Evolutionary conservation across 2,888 invertebrate genomes (phyloP), one percentile per base, ranked within the genome.

Genomic region (Temnothorax unifasciatus): DNA sequence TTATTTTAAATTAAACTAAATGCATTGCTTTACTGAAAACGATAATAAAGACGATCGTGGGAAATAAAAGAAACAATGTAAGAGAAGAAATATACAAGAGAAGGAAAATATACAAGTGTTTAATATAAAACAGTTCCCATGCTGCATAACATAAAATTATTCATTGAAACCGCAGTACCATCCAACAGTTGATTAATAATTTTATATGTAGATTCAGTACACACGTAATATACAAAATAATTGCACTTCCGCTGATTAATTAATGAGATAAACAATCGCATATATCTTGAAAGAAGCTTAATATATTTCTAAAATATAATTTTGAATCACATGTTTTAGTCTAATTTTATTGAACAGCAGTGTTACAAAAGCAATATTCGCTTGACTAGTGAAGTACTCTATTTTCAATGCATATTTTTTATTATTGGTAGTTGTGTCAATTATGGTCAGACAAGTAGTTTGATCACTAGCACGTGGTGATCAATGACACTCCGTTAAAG

Each of bases 221-320:
- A 71, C 8, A 21, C 21, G 15, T 21, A 66, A 21, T 25, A 25
- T 18, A 50, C 5, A 61, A 61, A 75, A 34, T 47, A 75, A 75
- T 61, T 61, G 9, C n/a, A 29, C 15, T 61, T 61, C n/a, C 8
- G 4, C 4, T 15, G 3, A 34, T 75, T 34, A 15, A 75, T 75
- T 61, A 61, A 21, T 11, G 8, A 61, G 15, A 75, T 61, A 47
- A 75, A 61, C 21, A 29, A 75, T 61, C n/a, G 15, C 4, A 29
- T n/a, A 34, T n/a, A 21, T 54, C 15, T 54, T 21, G 5, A 57
- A 57, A 73, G 3, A 13, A 41, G 9, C 5, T 71, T 57, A 73
- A 57, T 41, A 57, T 11, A 57, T 57, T 41, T 73, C 11, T 57
- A 38, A 41, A 41, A 54, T 54, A 54, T 38, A 71, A 71, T 71